A percentile compares a stretch with the other conserved stretches of the same genome.
Conservation (phyloP, 2,888 invertebrate genomes). For the Dicroscelio sp. region DNA sequence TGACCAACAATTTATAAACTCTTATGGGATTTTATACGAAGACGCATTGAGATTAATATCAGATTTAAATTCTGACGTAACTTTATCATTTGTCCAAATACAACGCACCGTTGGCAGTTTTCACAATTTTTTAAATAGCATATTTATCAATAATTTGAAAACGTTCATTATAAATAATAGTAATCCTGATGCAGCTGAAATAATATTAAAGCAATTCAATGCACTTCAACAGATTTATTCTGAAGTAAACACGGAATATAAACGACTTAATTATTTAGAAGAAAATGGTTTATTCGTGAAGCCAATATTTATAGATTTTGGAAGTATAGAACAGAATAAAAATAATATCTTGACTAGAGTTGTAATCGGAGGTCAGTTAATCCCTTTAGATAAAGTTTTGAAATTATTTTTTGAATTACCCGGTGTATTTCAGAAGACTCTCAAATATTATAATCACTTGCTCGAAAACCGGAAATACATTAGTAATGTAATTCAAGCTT, state of each 20-base stretch:
- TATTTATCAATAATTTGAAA: background rate
- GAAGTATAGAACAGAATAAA: background rate
- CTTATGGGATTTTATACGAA: no score
- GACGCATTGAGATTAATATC: background rate
- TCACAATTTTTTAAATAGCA: background rate
- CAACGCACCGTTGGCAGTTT: background rate
- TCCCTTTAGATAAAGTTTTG: slow-evolving; percentile 36
- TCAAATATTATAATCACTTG: slow-evolving; percentile 36
- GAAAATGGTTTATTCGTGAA: background rate
- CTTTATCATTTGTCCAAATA: background rate
- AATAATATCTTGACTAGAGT: no score
- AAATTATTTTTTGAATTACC: slow-evolving; percentile 57
- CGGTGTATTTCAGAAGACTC: slow-evolving; percentile 43
- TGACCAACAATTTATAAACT: no score
- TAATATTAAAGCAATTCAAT: no score
- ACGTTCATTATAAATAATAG: background rate
- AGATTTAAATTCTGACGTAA: background rate
- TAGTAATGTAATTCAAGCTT: slow-evolving; percentile 40
- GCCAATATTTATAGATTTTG: background rate
- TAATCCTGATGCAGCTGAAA: background rate
- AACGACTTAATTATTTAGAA: background rate
- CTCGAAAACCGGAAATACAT: background rate
- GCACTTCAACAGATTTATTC: background rate
- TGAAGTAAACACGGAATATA: background rate
- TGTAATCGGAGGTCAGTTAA: slow-evolving; percentile 13